Evolutionary conservation across 2,888 invertebrate species (phyloP).

Genomic region (Eupithecia tripunctaria): DNA sequence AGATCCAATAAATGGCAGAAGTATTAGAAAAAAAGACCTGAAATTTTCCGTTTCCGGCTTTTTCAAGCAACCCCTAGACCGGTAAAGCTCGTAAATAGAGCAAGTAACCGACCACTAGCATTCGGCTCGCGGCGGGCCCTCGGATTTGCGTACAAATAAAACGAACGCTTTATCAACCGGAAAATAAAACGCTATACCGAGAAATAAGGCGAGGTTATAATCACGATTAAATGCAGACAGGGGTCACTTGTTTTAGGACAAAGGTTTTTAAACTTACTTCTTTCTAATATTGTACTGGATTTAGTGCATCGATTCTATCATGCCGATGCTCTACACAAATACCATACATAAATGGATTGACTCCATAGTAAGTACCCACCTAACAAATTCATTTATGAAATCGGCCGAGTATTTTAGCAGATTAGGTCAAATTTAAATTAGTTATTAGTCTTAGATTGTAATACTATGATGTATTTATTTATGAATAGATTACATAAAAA

Average conservation of each 20-base stretch:
- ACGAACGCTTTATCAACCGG: constrained; percentile 71
- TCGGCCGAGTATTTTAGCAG: no score
- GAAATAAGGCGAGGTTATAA: constrained; percentile 50
- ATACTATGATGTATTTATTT: no score
- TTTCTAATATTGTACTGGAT: neutral
- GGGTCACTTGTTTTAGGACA: neutral
- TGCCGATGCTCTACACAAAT: neutral
- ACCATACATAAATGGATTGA: neutral
- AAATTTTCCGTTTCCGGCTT: constrained; percentile 17
- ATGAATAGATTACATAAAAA: no score
- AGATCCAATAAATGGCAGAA: neutral
- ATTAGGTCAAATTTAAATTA: no score
- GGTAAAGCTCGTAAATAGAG: constrained; percentile 73
- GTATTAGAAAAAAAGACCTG: neutral
- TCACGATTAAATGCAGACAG: constrained; percentile 33
- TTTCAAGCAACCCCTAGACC: constrained; percentile 39
- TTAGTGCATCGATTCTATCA: neutral
- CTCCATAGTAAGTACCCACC: neutral
- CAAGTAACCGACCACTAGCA: constrained; percentile 71
- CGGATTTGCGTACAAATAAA: constrained; percentile 80
- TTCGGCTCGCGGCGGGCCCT: constrained; percentile 62
- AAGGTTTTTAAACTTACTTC: neutral
- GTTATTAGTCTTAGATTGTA: no score
- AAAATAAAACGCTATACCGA: constrained; percentile 63
- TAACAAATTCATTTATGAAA: neutral